These are phyloP conservation scores for Magallana gigas DNA, from an alignment of 1,140 invertebrate species.

Conservation along the genomic window DNA sequence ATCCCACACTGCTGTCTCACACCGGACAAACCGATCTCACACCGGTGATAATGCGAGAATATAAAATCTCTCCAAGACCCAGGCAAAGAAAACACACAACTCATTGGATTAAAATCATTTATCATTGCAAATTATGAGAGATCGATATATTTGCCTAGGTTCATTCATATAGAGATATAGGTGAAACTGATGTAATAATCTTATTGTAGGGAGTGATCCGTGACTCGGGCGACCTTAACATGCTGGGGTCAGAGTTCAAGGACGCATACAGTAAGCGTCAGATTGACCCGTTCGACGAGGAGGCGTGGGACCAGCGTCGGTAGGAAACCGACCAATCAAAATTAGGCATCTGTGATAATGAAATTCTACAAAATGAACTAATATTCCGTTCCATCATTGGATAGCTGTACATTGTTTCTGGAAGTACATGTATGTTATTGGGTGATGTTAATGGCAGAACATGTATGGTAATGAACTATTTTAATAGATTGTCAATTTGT, in stretches of 20 bases:
- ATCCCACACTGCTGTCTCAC: too few relatives aligned
- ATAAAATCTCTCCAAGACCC: too few relatives aligned
- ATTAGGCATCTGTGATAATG: slow-evolving; percentile 11
- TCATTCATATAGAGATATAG: too few relatives aligned
- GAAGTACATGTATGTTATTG: background rate
- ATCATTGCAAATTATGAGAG: too few relatives aligned
- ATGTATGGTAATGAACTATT: background rate
- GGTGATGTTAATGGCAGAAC: background rate
- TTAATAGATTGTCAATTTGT: background rate
- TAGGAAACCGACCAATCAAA: background rate
- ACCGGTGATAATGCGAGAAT: too few relatives aligned
- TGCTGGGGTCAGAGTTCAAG: slow-evolving; percentile 76
- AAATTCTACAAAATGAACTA: background rate
- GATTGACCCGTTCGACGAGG: slow-evolving; percentile 76
- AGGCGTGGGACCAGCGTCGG: slow-evolving; percentile 67
- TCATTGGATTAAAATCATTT: too few relatives aligned
- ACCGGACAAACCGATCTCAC: too few relatives aligned
- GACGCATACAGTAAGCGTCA: slow-evolving; percentile 70
- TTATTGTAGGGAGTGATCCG: slow-evolving; percentile 77
- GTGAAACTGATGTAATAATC: background rate
- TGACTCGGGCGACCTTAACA: slow-evolving; percentile 74
- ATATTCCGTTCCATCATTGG: background rate
- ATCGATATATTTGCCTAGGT: too few relatives aligned
- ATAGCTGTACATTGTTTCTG: background rate
- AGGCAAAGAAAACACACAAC: too few relatives aligned